A percentile compares a stretch with the other conserved stretches of the same genome.
These are phyloP conservation scores for Xestia ashworthii DNA, from an alignment of 2,888 invertebrate species.

Conservation along the genomic window DNA sequence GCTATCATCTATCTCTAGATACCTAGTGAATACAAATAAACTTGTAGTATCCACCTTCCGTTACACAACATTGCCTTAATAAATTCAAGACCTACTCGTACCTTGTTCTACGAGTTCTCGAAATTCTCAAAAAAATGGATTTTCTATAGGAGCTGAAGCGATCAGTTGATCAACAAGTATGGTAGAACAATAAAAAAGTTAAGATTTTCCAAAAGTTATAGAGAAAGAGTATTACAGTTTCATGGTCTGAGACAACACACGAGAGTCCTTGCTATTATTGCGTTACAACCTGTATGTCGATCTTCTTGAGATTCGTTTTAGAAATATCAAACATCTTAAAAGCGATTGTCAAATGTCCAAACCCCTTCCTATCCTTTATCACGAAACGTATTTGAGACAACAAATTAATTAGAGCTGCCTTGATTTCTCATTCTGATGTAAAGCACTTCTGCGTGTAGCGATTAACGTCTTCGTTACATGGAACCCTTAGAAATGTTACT, in stretches of 20 bases:
- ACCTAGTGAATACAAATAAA: not conserved
- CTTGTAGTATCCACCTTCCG: not conserved
- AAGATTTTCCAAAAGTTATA: no score
- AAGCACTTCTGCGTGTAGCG: not conserved
- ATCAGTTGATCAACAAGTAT: no score
- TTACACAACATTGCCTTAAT: conserved; percentile 2
- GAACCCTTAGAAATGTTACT: not conserved
- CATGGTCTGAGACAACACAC: no score
- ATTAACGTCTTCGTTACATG: not conserved
- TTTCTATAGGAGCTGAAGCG: no score
- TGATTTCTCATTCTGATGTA: not conserved
- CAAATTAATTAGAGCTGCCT: not conserved
- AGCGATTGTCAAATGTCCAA: not conserved
- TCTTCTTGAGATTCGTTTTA: no score
- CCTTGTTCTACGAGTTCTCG: no score
- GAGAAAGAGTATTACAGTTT: no score
- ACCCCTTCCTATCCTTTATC: not conserved
- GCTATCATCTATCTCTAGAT: not conserved
- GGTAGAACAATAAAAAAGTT: no score
- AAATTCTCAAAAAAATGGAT: no score
- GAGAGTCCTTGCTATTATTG: no score
- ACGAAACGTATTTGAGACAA: not conserved
- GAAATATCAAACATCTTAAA: not conserved
- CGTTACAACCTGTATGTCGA: no score
- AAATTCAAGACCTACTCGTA: no score